Conservation (phyloP, 1,140 invertebrate species). For the Cecropterus lyciades region DNA sequence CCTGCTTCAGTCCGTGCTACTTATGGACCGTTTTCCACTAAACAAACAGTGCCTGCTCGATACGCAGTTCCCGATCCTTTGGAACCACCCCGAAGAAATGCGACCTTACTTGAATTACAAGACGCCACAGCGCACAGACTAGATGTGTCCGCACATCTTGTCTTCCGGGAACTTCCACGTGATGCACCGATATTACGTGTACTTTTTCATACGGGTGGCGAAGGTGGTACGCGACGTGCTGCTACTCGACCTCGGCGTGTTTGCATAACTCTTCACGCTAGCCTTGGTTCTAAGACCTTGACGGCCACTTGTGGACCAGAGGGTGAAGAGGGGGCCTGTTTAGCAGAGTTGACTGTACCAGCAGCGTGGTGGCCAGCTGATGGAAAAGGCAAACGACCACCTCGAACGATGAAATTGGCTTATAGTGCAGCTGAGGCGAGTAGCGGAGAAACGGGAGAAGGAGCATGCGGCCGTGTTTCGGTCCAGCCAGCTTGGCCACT, state of each 20-base stretch:
- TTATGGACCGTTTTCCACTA: slow-evolving; percentile 96
- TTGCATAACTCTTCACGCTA: slow-evolving; percentile 91
- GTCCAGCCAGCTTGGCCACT: slow-evolving; percentile 91
- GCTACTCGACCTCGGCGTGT: slow-evolving; percentile 85
- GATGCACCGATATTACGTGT: slow-evolving; percentile 95
- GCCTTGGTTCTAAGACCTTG: slow-evolving; percentile 85
- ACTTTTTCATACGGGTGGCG: slow-evolving; percentile 94
- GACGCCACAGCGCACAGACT: slow-evolving; percentile 89
- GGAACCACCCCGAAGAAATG: slow-evolving; percentile 79
- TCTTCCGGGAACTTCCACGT: slow-evolving; percentile 91
- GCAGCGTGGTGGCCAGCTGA: slow-evolving; percentile 94
- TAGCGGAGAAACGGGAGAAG: slow-evolving; percentile 87
- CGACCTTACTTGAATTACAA: slow-evolving; percentile 85
- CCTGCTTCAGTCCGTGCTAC: slow-evolving; percentile 94
- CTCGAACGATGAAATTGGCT: slow-evolving; percentile 90
- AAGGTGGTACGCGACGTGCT: slow-evolving; percentile 85
- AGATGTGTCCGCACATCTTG: slow-evolving; percentile 96
- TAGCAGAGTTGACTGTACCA: slow-evolving; percentile 92
- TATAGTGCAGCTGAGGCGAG: slow-evolving; percentile 93
- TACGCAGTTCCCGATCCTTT: slow-evolving; percentile 93
- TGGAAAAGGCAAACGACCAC: slow-evolving; percentile 85
- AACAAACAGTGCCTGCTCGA: slow-evolving; percentile 96
- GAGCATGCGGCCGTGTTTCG: slow-evolving; percentile 86
- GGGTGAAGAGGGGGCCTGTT: slow-evolving; percentile 94
- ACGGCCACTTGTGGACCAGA: slow-evolving; percentile 94